Evolutionary conservation across 2,797 vertebrate species (phyloP), one percentile per base, ranked within the genome.

Genomic region (Enteromius unitaeniatus): DNA sequence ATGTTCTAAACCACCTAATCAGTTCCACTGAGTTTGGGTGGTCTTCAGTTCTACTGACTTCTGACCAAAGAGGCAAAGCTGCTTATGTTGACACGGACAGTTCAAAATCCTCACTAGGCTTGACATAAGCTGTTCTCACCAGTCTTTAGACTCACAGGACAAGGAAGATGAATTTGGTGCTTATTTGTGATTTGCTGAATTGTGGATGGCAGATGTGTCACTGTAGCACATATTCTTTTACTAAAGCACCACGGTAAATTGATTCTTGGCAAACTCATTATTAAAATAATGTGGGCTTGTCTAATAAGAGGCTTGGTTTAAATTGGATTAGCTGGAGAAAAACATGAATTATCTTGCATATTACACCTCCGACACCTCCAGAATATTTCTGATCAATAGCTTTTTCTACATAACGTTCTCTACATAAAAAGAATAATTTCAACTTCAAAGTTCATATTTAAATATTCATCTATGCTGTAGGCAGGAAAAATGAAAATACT

Each of bases 91-190:
- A 37, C 82, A 80, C 21, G 69, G 74, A 78, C 47, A n/a, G 31
- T 73, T 70, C 26, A 49, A 78, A 81, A 86, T 78, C 84, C 78
- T 72, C 37, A 72, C 78, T 72, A 47, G 60, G 23, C 49, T 31
- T 11, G 62, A 67, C 69, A 85, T 87, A 82, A 86, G 73, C 74
- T 78, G 65, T 55, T 82, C 62, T 83, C 53, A 83, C 62, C 45
- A 31, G 23, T 79, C 49, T 49, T 77, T 51, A 65, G 55, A 76
- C 21, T 45, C 28, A 53, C 31, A 51, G 42, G n/a, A 58, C 31
- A 72, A 64, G 67, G 64, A 58, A 60, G 62, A 75, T 79, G 19
- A 37, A 40, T 58, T 69, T 47, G 10, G 10, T 45, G 26, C 26
- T 79, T 70, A 51, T 67, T 17, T 37, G 47, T 68, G 58, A 68